These are phyloP conservation scores for Allochrocebus solatus DNA, from an alignment of 2,797 vertebrate genomes.

Conservation along the genomic window DNA sequence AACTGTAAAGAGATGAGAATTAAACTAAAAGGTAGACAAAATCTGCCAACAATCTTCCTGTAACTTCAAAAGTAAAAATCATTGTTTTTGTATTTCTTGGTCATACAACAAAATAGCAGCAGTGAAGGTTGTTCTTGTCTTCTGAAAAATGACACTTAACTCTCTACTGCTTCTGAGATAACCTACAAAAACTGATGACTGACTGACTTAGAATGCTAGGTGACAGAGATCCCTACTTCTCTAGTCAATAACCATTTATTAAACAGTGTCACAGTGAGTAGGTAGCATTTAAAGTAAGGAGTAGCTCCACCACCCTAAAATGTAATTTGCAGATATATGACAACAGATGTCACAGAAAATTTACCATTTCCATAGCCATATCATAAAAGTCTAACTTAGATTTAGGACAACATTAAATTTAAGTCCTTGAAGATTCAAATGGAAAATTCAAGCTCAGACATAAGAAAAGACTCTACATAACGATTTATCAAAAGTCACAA, in stretches of 20 bases:
- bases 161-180: slow-evolving; percentile 32
- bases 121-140: slow-evolving; percentile 33
- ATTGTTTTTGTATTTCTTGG: slow-evolving; percentile 3
- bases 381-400: slow-evolving; percentile 33
- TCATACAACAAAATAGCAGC: background rate
- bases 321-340: slow-evolving; percentile 22
- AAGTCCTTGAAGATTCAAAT: slow-evolving; percentile 17
- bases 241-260: slow-evolving; percentile 46
- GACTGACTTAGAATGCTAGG: slow-evolving; percentile 30
- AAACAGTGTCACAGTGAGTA: background rate
- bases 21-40: slow-evolving; percentile 26
- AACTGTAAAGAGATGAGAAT: background rate
- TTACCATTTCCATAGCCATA: background rate
- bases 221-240: slow-evolving; percentile 21
- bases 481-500: slow-evolving; percentile 31
- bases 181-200: background rate
- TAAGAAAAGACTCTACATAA: background rate
- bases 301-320: slow-evolving; percentile 37
- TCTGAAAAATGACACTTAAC: slow-evolving; percentile 31
- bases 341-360: slow-evolving; percentile 47
- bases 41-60: background rate
- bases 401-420: slow-evolving; percentile 19
- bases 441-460: slow-evolving; percentile 63
- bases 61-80: slow-evolving; percentile 33
- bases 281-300: slow-evolving; percentile 40